A percentile compares a stretch with the other conserved stretches of the same genome.
These are phyloP conservation scores for Steinernema khuongi DNA, from an alignment of 1,140 invertebrate species.

Conservation along the genomic window DNA sequence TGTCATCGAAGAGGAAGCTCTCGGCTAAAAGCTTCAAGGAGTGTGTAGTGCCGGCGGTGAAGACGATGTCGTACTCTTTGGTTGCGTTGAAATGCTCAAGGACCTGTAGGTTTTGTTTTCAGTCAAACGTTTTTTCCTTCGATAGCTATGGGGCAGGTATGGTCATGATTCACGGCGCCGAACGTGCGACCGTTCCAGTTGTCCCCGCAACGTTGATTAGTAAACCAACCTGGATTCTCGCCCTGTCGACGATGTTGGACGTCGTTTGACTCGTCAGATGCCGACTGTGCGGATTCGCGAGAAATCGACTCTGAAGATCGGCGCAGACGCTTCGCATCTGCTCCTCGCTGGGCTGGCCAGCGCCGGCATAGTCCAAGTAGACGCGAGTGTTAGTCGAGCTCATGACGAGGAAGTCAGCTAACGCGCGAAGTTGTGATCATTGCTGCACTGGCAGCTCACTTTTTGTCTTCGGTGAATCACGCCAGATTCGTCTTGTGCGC, in stretches of 20 bases:
- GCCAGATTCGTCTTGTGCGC: no score
- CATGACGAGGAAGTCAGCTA: no score
- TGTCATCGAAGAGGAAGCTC: slow-evolving; percentile 67
- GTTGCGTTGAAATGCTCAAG: neutral
- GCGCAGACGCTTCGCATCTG: neutral
- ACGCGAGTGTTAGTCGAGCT: neutral
- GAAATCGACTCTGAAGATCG: neutral
- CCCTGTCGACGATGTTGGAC: neutral
- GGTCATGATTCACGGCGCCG: no score
- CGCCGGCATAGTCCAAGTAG: neutral
- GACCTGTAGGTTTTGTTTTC: no score
- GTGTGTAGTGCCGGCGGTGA: slow-evolving; percentile 80
- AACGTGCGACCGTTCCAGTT: no score
- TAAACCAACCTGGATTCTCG: neutral
- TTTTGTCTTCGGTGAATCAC: no score
- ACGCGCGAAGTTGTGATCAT: no score
- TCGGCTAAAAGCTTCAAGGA: slow-evolving; percentile 78
- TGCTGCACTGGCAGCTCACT: no score
- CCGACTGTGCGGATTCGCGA: neutral
- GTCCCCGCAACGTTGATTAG: no score
- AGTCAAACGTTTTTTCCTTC: no score
- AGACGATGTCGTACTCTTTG: slow-evolving; percentile 75
- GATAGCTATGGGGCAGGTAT: no score
- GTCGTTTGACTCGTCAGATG: slow-evolving; percentile 7
- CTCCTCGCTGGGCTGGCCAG: neutral